These are phyloP conservation scores for Hetaerina titia DNA, from an alignment of 2,888 invertebrate species.

Conservation along the genomic window DNA sequence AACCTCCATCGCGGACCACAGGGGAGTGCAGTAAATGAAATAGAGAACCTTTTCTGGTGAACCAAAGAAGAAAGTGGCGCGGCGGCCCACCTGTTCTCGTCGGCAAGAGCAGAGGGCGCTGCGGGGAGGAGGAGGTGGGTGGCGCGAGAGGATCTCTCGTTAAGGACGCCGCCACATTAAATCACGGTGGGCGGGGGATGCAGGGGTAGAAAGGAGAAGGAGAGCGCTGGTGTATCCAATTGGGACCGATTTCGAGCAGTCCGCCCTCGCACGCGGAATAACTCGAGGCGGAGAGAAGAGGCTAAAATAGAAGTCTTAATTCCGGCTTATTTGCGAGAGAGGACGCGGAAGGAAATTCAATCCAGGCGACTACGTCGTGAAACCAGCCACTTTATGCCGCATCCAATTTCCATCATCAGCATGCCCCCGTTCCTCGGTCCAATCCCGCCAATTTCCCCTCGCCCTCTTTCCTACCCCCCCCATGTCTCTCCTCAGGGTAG, in stretches of 20 bases:
- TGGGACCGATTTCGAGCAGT: neutral
- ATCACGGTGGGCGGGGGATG: neutral
- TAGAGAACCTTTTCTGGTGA: no score
- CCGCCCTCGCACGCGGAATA: neutral
- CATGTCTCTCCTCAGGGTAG: neutral
- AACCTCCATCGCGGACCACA: no score
- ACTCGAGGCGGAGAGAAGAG: neutral
- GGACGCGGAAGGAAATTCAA: neutral
- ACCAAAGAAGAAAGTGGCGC: no score
- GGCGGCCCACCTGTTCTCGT: no score
- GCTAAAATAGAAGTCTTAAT: neutral
- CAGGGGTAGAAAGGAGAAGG: neutral
- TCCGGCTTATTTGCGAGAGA: neutral
- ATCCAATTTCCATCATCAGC: neutral
- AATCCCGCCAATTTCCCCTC: neutral
- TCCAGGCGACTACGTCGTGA: neutral
- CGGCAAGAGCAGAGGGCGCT: neutral
- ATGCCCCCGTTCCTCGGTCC: neutral
- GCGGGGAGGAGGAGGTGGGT: neutral
- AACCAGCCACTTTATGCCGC: constrained; percentile 8
- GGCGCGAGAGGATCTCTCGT: neutral
- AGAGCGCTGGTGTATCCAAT: neutral
- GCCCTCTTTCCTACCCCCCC: neutral
- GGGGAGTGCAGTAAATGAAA: no score
- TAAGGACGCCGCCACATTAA: neutral